phyloP scores from a whole-genome alignment of 2,888 invertebrate genomes.

The Erebia epiphron region DNA sequence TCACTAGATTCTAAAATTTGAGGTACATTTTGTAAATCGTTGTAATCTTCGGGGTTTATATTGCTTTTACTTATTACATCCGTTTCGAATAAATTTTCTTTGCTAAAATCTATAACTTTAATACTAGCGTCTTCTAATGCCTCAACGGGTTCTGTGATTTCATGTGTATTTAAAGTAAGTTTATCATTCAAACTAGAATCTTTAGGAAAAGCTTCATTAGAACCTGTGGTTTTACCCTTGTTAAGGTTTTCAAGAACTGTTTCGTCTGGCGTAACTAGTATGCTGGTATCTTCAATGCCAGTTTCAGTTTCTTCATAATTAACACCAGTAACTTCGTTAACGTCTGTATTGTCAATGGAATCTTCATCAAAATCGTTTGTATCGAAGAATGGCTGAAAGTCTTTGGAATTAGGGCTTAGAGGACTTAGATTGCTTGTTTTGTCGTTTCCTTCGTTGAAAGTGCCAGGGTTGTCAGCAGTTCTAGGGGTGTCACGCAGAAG shows the following conservation, averaged over 20 bases:
- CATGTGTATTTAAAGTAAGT: slow-evolving; percentile 9
- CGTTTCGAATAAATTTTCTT: slow-evolving; percentile 23
- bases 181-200: neutral
- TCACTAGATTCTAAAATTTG: slow-evolving; percentile 24
- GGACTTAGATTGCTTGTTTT: slow-evolving; percentile 35
- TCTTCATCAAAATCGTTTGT: slow-evolving; percentile 37
- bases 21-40: slow-evolving; percentile 29
- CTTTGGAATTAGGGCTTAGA: slow-evolving; percentile 26
- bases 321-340: slow-evolving; percentile 34
- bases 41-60: slow-evolving; percentile 29
- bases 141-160: slow-evolving; percentile 15
- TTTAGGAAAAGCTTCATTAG: neutral
- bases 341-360: slow-evolving; percentile 33
- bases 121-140: slow-evolving; percentile 25
- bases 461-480: slow-evolving; percentile 35
- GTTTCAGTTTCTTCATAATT: slow-evolving; percentile 52
- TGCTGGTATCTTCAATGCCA: slow-evolving; percentile 53
- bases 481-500: slow-evolving; percentile 49
- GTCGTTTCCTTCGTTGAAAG: slow-evolving; percentile 40
- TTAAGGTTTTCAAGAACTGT: slow-evolving; percentile 29
- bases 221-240: neutral
- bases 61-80: slow-evolving; percentile 32
- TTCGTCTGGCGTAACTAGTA: slow-evolving; percentile 51
- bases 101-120: slow-evolving; percentile 6
- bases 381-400: slow-evolving; percentile 40